Conservation (phyloP, 2,113 vertebrate genomes). For the Ameiurus melas region DNA sequence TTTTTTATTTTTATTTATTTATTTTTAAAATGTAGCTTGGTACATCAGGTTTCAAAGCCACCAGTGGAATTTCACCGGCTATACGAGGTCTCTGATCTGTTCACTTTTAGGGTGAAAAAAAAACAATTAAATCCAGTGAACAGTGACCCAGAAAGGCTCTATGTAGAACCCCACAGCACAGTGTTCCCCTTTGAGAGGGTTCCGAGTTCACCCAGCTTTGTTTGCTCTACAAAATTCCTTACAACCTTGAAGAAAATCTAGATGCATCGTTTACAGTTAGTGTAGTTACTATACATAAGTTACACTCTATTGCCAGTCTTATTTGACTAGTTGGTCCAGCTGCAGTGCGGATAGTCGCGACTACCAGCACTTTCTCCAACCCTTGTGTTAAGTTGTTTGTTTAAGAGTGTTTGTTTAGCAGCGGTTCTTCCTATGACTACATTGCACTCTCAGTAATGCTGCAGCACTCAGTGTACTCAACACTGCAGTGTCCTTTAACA, state of each 20-base stretch:
- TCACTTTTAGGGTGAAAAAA: background rate
- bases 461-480: background rate
- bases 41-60: background rate
- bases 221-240: no score
- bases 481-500: background rate
- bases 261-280: background rate
- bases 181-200: background rate
- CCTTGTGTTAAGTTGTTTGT: background rate
- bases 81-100: background rate
- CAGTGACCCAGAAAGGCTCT: background rate
- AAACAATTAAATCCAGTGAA: background rate
- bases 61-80: background rate
- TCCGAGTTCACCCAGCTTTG: background rate
- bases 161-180: background rate
- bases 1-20: background rate
- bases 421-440: background rate
- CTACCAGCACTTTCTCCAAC: background rate
- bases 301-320: background rate
- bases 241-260: background rate
- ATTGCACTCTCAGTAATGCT: background rate
- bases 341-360: background rate
- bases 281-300: background rate
- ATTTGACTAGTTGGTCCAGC: background rate
- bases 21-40: background rate
- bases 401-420: constrained; percentile 7